phyloP scores from a whole-genome alignment of 2,113 vertebrate species.

The Xerus inauris region DNA sequence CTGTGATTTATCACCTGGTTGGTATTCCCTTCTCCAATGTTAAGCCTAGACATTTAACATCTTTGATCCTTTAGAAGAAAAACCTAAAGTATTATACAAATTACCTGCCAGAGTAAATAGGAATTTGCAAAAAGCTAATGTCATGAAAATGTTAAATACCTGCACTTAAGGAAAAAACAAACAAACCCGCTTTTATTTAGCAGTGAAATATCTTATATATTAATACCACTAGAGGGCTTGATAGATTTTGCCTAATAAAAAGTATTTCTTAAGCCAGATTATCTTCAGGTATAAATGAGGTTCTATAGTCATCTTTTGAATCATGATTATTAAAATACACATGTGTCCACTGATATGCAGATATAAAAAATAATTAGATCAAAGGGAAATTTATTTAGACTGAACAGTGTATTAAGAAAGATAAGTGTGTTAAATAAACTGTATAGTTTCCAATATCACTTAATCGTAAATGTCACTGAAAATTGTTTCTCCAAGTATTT shows the following conservation, averaged over 20 bases:
- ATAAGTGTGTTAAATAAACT: not conserved
- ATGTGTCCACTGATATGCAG: not conserved
- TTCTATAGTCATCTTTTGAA: not conserved
- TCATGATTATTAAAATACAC: not conserved
- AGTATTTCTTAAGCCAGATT: not conserved
- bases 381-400: not conserved
- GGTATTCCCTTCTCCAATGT: not conserved
- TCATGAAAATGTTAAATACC: constrained; percentile 40
- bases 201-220: not conserved
- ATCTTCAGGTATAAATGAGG: not conserved
- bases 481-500: constrained; percentile 30
- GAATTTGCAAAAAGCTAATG: not conserved
- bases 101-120: not conserved
- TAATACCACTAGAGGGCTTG: constrained; percentile 67
- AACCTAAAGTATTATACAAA: not conserved
- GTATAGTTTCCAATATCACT: not conserved
- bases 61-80: not conserved
- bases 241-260: not conserved
- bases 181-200: not conserved
- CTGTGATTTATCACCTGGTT: not conserved
- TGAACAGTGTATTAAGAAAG: not conserved
- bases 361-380: not conserved
- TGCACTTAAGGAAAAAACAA: not conserved
- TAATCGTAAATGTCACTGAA: constrained; percentile 24
- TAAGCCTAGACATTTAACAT: not conserved